Evolutionary conservation across 2,888 invertebrate genomes (phyloP), one percentile per base, ranked within the genome.

Genomic region (Eumerus sabulonum): DNA sequence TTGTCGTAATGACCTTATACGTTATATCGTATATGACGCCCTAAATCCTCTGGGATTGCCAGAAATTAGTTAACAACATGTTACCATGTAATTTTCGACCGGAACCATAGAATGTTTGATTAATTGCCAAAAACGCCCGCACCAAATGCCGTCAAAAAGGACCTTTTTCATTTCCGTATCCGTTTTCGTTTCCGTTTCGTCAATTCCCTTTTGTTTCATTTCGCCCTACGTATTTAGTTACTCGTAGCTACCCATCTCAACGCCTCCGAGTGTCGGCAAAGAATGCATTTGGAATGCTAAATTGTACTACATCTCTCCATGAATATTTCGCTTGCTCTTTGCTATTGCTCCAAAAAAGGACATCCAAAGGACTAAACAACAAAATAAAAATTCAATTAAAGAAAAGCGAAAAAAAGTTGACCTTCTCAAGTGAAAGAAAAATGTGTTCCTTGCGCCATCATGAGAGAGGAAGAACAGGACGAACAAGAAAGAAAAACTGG

Each of bases 281-380:
- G 67, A 77, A 59, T 73, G 77, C 73, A 68, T 63, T 73, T 38
- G 47, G 51, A 77, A 77, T 63, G 47, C 35, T 63, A 59, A 77
- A 73, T 63, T 57, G 40, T n/a, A n/a, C n/a, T n/a, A n/a, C n/a
- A n/a, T n/a, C n/a, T 56, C 47, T 16, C 51, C 18, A 50, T 17
- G 14, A 44, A 62, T 51, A 9, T 56, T 54, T 40, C 12, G 16
- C 13, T 16, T 35, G 40, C 19, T 42, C 27, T 27, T 27, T 27
- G 27, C 27, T 50, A 14, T 44, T 19, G 27, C 17, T 9, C n/a
- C 18, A 18, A 9, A 57, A 48, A 56, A 13, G 9, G 18, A 45
- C 9, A 42, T 14, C 2, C 47, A 7, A 48, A n/a, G 47, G 47
- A 18, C 48, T 9, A 9, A 38, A 11, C 36, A 62, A 17, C 44